Conservation (phyloP, 2,797 vertebrate species). For the Hylomyscus alleni region DNA sequence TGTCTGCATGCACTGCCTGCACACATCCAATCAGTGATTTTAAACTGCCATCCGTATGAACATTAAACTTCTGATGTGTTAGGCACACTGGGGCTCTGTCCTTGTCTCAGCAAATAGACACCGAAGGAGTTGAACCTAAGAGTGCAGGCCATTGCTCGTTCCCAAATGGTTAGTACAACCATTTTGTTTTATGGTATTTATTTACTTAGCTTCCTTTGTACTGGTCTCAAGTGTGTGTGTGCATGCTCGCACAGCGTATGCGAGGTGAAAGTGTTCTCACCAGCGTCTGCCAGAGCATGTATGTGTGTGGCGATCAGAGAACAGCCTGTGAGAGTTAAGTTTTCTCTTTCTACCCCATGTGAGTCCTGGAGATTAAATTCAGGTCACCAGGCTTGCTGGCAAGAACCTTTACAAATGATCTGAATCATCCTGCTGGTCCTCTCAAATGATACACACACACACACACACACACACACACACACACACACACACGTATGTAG, state of each 20-base stretch:
- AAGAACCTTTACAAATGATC: background rate
- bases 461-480: too few relatives aligned
- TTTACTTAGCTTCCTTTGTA: background rate
- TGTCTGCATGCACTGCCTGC: background rate
- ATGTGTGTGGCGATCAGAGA: too few relatives aligned
- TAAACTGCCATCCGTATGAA: conserved; percentile 1
- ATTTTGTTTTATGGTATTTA: background rate
- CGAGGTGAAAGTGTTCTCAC: background rate
- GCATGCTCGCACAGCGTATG: too few relatives aligned
- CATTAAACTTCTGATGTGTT: background rate
- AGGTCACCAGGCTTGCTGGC: background rate
- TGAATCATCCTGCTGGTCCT: background rate
- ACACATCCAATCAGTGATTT: background rate
- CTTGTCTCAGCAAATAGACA: background rate
- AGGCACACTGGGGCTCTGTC: background rate
- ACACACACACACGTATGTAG: background rate
- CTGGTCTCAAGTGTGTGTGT: background rate
- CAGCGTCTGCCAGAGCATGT: too few relatives aligned
- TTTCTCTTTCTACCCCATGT: background rate
- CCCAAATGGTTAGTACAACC: background rate
- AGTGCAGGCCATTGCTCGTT: background rate
- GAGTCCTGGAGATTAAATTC: background rate
- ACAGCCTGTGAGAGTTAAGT: background rate
- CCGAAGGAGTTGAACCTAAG: background rate
- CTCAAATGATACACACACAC: background rate